Conservation (phyloP, 1,140 invertebrate species). For the Paraescarpia echinospica region DNA sequence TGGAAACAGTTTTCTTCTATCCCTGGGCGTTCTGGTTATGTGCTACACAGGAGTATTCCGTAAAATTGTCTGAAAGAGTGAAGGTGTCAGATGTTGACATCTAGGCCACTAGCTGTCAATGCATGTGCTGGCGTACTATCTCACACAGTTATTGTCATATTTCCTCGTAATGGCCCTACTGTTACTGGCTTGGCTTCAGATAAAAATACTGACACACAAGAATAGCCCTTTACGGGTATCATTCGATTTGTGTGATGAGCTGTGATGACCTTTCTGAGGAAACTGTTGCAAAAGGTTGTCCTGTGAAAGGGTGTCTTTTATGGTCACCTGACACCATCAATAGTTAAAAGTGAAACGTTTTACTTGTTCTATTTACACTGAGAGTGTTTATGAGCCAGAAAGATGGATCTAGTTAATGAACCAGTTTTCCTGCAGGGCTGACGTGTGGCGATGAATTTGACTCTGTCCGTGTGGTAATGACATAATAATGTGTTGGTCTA, state of each 20-base stretch:
- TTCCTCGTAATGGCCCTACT: not conserved
- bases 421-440: too few relatives aligned
- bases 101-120: not conserved
- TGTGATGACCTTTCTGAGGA: not conserved
- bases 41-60: not conserved
- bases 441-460: too few relatives aligned
- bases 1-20: too few relatives aligned
- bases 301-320: not conserved
- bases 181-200: not conserved
- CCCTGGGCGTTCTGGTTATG: not conserved
- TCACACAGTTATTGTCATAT: not conserved
- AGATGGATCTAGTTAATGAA: not conserved
- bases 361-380: not conserved
- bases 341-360: not conserved
- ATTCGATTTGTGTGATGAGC: not conserved
- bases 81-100: not conserved
- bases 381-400: not conserved
- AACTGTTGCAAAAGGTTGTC: not conserved
- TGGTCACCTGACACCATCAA: not conserved
- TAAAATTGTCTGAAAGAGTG: not conserved
- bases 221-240: not conserved
- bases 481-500: too few relatives aligned
- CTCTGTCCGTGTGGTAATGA: too few relatives aligned
- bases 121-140: not conserved
- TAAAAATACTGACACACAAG: not conserved